Evolutionary conservation across 2,113 vertebrate genomes (phyloP).

Genomic region (Helogale parvula): DNA sequence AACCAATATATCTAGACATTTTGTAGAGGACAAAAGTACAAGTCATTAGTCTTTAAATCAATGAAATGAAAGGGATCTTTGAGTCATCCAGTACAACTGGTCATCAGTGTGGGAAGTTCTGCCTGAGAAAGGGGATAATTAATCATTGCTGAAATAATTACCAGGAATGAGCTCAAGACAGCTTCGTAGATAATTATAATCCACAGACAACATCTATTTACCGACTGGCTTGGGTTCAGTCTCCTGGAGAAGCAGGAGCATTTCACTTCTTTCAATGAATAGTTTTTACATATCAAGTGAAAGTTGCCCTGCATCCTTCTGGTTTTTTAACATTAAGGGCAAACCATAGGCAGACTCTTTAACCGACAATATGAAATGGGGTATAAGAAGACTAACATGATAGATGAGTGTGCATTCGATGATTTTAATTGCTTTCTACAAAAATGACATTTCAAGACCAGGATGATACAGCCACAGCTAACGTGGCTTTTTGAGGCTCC

Average conservation of each 20-base stretch:
- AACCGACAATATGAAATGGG: background rate
- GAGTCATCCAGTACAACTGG: background rate
- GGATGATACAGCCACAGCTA: background rate
- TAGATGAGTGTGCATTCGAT: background rate
- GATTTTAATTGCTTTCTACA: background rate
- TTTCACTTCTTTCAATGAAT: background rate
- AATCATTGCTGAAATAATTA: constrained; percentile 21
- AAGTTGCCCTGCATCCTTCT: background rate
- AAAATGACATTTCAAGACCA: background rate
- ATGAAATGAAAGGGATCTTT: background rate
- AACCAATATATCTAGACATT: constrained; percentile 4
- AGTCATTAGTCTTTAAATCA: constrained; percentile 24
- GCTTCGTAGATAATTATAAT: background rate
- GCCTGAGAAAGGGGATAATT: background rate
- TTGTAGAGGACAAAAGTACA: background rate
- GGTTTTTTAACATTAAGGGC: background rate
- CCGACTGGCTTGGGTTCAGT: background rate
- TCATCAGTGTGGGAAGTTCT: background rate
- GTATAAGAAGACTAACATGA: background rate
- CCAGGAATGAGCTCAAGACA: background rate
- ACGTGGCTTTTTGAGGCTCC: background rate
- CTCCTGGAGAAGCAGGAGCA: background rate
- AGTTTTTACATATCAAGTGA: background rate
- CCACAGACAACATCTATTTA: background rate
- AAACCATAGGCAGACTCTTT: background rate